A percentile compares a stretch with the other conserved stretches of the same genome.
Conservation (phyloP, 2,797 vertebrate species). For the Alauda arvensis region DNA sequence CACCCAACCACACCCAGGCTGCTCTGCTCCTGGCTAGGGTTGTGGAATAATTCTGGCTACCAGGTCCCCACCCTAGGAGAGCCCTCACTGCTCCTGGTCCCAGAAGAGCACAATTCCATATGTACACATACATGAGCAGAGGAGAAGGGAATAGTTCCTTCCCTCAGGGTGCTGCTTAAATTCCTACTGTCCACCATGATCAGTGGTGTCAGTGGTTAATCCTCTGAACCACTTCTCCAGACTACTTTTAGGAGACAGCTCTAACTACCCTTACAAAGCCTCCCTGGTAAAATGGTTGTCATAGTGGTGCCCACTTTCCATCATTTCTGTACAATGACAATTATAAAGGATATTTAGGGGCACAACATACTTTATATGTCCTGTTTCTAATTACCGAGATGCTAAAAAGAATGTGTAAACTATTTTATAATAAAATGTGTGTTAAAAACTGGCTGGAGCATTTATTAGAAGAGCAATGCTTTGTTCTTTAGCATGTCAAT, state of each 20-base stretch:
- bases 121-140: background rate
- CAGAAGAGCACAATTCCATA: background rate
- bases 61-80: background rate
- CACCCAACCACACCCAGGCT: background rate
- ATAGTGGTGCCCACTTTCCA: background rate
- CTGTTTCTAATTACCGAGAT: slow-evolving; percentile 28
- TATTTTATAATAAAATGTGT: slow-evolving; percentile 29
- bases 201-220: background rate
- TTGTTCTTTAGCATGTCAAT: slow-evolving; percentile 37
- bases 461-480: slow-evolving; percentile 39
- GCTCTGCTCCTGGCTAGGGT: background rate
- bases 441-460: slow-evolving; percentile 33
- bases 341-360: background rate
- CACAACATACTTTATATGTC: background rate
- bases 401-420: slow-evolving; percentile 22
- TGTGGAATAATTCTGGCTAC: background rate
- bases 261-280: background rate
- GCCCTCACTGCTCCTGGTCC: background rate
- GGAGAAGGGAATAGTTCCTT: background rate
- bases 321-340: background rate
- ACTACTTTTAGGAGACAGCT: background rate
- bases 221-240: background rate
- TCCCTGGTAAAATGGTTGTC: background rate
- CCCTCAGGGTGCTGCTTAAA: rapidly evolving
- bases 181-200: background rate